Evolutionary conservation across 2,888 invertebrate genomes (phyloP).

Genomic region (Hirudinaria manillensis): DNA sequence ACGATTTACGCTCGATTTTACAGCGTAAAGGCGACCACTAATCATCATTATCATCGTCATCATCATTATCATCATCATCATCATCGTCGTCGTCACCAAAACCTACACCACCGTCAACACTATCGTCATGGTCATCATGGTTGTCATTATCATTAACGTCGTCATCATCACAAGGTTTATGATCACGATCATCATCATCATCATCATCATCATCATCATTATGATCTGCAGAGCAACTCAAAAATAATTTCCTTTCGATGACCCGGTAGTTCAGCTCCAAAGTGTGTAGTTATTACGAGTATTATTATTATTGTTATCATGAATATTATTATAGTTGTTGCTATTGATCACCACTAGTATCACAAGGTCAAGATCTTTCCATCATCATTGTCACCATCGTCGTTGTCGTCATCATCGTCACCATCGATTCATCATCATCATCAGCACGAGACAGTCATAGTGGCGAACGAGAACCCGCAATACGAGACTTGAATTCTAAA

Average conservation of each 20-base stretch:
- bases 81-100: not conserved
- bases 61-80: not conserved
- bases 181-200: not conserved
- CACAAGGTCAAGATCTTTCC: too few relatives aligned
- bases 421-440: too few relatives aligned
- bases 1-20: too few relatives aligned
- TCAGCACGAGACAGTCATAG: too few relatives aligned
- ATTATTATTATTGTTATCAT: not conserved
- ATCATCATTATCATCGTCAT: conserved; percentile 12
- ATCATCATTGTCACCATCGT: too few relatives aligned
- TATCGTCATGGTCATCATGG: not conserved
- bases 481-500: too few relatives aligned
- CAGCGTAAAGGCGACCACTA: too few relatives aligned
- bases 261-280: not conserved
- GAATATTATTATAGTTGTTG: not conserved
- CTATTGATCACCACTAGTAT: too few relatives aligned
- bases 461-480: too few relatives aligned
- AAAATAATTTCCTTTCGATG: not conserved
- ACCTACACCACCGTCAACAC: not conserved
- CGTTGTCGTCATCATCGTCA: not conserved
- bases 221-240: not conserved
- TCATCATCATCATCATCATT: too few relatives aligned
- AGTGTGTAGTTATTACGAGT: not conserved
- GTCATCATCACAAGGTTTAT: too few relatives aligned
- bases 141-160: not conserved